Conservation (phyloP, 2,113 vertebrate genomes). For the Porphyrio hochstetteri region DNA sequence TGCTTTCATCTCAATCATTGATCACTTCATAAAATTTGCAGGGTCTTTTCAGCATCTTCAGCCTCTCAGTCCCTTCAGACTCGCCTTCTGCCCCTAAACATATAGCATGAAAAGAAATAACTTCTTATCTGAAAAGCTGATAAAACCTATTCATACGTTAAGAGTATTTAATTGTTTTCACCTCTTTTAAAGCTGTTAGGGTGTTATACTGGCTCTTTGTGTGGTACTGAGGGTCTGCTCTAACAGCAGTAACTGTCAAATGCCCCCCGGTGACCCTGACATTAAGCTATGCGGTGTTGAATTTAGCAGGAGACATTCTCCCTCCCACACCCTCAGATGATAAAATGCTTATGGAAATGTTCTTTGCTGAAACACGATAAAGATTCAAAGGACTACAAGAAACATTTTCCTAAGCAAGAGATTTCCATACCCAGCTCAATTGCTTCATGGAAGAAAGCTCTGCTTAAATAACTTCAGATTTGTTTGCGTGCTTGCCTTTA, state of each 20-base stretch:
- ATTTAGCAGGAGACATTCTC: neutral
- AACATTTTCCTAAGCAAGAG: neutral
- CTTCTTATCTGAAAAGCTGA: neutral
- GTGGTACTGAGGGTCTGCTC: neutral
- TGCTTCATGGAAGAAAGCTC: neutral
- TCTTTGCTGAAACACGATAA: neutral
- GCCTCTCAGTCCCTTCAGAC: neutral
- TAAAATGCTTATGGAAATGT: neutral
- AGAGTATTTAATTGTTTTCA: neutral
- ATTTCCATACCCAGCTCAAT: neutral
- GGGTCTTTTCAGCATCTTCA: neutral
- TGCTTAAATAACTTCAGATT: neutral
- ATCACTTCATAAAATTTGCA: neutral
- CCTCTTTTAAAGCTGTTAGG: neutral
- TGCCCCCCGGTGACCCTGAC: neutral
- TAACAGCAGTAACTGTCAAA: neutral
- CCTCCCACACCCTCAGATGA: accelerated
- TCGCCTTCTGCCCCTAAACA: neutral
- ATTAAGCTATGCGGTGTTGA: neutral
- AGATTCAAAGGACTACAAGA: neutral
- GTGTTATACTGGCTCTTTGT: neutral
- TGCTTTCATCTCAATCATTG: neutral
- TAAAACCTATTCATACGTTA: neutral
- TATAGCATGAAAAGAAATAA: neutral
- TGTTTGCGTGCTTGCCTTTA: neutral